Base-by-base conservation (phyloP, 1,140 invertebrate genomes). In the Papilio machaon region DNA sequence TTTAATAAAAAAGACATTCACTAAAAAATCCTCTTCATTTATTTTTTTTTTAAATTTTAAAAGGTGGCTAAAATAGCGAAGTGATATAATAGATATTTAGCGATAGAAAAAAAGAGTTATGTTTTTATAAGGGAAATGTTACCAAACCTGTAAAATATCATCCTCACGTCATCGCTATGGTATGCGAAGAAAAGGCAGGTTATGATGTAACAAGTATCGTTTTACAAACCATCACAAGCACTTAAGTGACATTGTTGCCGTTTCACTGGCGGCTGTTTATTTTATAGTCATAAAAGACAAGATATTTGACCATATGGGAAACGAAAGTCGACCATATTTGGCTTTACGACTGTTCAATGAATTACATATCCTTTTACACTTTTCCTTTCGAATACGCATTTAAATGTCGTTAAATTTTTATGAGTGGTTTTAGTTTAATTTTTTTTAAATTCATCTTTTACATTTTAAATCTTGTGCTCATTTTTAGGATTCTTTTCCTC, bases 281-380 rank as follows among this genome's bases (percentile, higher is more conserved):
- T 76, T 76, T 76, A 76, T 76, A 47, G 19, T 76, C 46, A 54
- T 30, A 76, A 15, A 73, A 35, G 35, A 49, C 46, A 19, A 76
- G 46, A 49, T 49, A 49, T 76, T 46, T 52, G 46, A 49, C 74
- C 74, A 76, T 76, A 76, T 76, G 74, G 19, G 47, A 76, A 76
- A 76, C 43, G 74, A 76, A 76, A 76, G 74, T 76, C 74, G 74
- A 76, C 74, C 74, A 76, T 76, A 76, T 76, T 23, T 76, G 74
- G 74, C 11, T 30, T 76, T 30, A 76, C 19, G 43, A 47, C 47
- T 47, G 46, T 76, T 52, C 74, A 76, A 49, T 76, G 74, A 76
- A 76, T 54, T 76, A 76, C 74, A 23, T 76, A 35, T 76, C 46
- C 74, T 76, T 76, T 76, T 76, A 54, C 74, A 76, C 74, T 76